Percentiles rank a stretch among this genome's conserved stretches.
These are phyloP conservation scores for Lycaena phlaeas DNA, from an alignment of 2,888 invertebrate genomes.

Conservation along the genomic window DNA sequence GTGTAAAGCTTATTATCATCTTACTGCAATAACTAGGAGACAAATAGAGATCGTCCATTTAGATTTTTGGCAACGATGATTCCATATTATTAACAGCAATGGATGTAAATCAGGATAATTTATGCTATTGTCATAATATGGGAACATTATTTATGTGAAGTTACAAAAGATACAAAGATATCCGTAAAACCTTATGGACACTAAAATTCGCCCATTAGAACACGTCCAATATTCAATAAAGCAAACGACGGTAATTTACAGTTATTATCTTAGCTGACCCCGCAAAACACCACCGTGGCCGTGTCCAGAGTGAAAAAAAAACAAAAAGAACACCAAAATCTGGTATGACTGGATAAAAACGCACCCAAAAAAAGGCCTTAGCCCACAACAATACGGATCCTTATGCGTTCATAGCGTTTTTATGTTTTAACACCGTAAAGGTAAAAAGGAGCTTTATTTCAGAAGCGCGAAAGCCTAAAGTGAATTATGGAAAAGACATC, in stretches of 20 bases:
- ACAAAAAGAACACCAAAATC: conserved; percentile 56
- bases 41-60: no score
- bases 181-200: conserved; percentile 18
- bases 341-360: conserved; percentile 63
- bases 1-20: no score
- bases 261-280: conserved; percentile 71
- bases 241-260: conserved; percentile 67
- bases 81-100: no score
- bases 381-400: conserved; percentile 19
- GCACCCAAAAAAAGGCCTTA: conserved; percentile 34
- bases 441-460: conserved; percentile 69
- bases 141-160: no score
- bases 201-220: conserved; percentile 52
- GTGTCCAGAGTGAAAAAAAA: conserved; percentile 55
- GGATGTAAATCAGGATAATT: no score
- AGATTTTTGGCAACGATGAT: no score
- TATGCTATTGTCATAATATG: no score
- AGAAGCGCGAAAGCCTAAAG: conserved; percentile 67
- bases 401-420: conserved; percentile 1
- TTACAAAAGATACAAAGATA: no score
- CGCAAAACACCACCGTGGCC: conserved; percentile 67
- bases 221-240: conserved; percentile 65
- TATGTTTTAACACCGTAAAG: conserved; percentile 29
- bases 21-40: no score
- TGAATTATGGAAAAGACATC: conserved; percentile 57